phyloP scores from a whole-genome alignment of 2,888 invertebrate species.

The Automeris io region DNA sequence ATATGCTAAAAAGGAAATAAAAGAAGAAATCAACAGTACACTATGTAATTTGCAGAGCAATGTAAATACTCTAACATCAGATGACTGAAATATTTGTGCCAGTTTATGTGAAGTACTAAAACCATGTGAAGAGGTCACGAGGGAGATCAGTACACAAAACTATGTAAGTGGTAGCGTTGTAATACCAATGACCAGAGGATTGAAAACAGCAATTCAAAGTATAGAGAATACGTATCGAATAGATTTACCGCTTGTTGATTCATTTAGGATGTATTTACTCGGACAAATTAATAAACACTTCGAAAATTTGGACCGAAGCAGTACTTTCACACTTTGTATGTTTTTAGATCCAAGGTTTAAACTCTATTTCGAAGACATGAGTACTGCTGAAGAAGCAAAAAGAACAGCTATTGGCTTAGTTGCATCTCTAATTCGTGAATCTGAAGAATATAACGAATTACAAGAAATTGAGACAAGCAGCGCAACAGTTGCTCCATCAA shows the following conservation, averaged over 20 bases:
- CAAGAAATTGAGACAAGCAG: background rate
- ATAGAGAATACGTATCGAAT: no score
- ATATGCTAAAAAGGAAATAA: slow-evolving; percentile 12
- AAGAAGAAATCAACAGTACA: slow-evolving; percentile 7
- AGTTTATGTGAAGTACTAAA: slow-evolving; percentile 4
- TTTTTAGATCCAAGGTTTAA: slow-evolving; percentile 13
- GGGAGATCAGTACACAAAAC: slow-evolving; percentile 15
- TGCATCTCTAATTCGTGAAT: no score
- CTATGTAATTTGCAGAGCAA: slow-evolving; percentile 5
- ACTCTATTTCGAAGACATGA: slow-evolving; percentile 10
- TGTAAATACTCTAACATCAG: slow-evolving; percentile 4
- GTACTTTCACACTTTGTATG: slow-evolving; percentile 1
- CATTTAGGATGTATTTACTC: no score
- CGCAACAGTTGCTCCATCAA: slow-evolving; percentile 1
- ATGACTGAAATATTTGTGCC: slow-evolving; percentile 6
- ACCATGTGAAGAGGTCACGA: slow-evolving; percentile 13
- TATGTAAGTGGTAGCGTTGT: slow-evolving; percentile 13
- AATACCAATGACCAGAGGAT: slow-evolving; percentile 10
- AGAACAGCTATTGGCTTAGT: slow-evolving; percentile 6
- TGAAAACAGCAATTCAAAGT: slow-evolving; percentile 7
- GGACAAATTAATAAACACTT: no score
- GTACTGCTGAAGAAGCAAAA: slow-evolving; percentile 7
- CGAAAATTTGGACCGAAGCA: no score
- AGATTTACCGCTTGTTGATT: no score
- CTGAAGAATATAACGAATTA: slow-evolving; percentile 3